These are phyloP conservation scores for Nemapogon koenigi DNA, from an alignment of 2,888 invertebrate species.

Conservation along the genomic window DNA sequence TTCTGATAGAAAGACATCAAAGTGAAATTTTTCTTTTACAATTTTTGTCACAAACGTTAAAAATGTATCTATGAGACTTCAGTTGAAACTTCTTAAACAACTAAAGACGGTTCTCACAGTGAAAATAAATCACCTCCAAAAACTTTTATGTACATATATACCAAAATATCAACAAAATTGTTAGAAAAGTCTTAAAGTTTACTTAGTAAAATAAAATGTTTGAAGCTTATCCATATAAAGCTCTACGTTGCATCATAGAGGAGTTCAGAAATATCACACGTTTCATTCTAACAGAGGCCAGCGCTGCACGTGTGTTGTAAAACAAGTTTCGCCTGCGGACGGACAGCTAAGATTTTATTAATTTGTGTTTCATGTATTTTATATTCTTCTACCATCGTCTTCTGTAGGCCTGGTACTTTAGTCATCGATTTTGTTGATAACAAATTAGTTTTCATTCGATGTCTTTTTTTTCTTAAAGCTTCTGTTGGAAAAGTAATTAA, in stretches of 20 bases:
- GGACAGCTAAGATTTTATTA: constrained; percentile 58
- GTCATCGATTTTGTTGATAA: constrained; percentile 54
- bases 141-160: too few relatives aligned
- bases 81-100: too few relatives aligned
- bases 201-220: not conserved
- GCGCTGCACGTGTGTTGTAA: constrained; percentile 54
- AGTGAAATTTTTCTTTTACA: too few relatives aligned
- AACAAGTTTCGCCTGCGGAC: constrained; percentile 51
- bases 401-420: constrained; percentile 31
- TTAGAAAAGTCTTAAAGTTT: constrained; percentile 11
- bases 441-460: constrained; percentile 46
- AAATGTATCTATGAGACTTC: too few relatives aligned
- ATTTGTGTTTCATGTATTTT: constrained; percentile 50
- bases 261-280: constrained; percentile 20
- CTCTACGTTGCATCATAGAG: constrained; percentile 32
- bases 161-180: too few relatives aligned
- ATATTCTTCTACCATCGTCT: constrained; percentile 17
- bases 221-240: constrained; percentile 30
- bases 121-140: too few relatives aligned
- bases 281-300: constrained; percentile 35
- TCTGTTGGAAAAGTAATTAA: too few relatives aligned
- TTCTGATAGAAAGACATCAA: too few relatives aligned
- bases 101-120: too few relatives aligned
- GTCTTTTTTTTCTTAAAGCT: too few relatives aligned
- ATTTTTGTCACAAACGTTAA: too few relatives aligned